These are phyloP conservation scores for Nasua narica DNA, from an alignment of 2,797 vertebrate genomes.

Conservation along the genomic window DNA sequence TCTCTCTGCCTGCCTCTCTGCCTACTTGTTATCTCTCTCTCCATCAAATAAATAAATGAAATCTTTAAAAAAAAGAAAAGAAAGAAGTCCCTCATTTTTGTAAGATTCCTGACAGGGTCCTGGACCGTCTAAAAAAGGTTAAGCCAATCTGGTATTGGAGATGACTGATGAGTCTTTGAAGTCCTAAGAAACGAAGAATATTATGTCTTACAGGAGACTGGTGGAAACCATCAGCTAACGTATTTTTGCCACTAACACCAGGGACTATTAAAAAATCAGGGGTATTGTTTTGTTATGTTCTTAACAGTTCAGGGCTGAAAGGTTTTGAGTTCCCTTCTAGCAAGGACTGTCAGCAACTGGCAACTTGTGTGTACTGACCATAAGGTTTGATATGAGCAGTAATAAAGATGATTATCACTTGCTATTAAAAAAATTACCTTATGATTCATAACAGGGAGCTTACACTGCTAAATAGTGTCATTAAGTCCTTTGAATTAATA, in stretches of 20 bases:
- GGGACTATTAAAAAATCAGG: not conserved
- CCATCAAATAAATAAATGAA: too few species aligned
- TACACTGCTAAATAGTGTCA: not conserved
- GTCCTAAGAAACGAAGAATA: not conserved
- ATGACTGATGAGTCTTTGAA: not conserved
- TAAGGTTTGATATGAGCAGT: not conserved
- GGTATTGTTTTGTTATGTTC: not conserved
- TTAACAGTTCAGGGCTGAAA: not conserved
- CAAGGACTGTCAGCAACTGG: not conserved
- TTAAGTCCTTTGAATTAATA: not conserved
- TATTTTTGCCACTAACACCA: not conserved
- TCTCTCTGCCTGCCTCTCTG: too few species aligned
- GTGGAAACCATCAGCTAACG: not conserved
- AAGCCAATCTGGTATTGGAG: not conserved
- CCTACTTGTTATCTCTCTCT: too few species aligned
- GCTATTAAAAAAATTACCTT: not conserved
- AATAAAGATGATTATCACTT: conserved; percentile 9
- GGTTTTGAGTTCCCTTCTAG: not conserved
- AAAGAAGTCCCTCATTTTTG: not conserved
- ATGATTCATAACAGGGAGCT: not conserved
- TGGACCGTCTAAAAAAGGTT: not conserved
- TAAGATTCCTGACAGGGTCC: not conserved
- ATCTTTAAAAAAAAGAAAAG: not conserved
- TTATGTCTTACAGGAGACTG: not conserved
- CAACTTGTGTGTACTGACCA: not conserved